Conservation (phyloP, 2,113 vertebrate genomes). For the human region DNA sequence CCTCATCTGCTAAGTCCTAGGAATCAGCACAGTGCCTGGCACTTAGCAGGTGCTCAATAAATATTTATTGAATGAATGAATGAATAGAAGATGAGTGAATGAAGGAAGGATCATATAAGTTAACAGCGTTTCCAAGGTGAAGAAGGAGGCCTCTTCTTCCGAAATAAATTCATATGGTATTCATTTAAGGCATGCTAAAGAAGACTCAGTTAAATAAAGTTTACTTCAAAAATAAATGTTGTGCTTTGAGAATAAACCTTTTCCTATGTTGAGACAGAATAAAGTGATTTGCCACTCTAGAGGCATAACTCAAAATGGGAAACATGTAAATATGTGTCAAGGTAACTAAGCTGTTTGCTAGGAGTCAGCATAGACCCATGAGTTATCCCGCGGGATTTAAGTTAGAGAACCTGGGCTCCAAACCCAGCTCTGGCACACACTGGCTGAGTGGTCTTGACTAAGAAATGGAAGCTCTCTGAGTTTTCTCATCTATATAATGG, state of each 20-base stretch:
- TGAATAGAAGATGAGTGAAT: background rate
- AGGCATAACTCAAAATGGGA: background rate
- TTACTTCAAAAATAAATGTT: slow-evolving; percentile 44
- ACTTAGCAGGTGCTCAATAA: slow-evolving; percentile 3
- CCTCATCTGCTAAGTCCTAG: background rate
- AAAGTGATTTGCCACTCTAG: slow-evolving; percentile 16
- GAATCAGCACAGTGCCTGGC: background rate
- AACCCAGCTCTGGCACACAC: background rate
- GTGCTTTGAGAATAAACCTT: slow-evolving; percentile 21
- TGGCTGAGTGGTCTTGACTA: background rate
- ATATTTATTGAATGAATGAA: background rate
- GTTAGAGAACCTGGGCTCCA: background rate
- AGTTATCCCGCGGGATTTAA: background rate
- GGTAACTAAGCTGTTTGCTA: background rate
- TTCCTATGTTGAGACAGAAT: slow-evolving; percentile 6
- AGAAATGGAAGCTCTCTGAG: background rate
- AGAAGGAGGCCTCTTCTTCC: background rate
- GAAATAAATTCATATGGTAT: background rate
- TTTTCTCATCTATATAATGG: background rate
- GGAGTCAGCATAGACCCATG: background rate
- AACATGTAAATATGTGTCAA: background rate
- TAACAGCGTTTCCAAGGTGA: background rate
- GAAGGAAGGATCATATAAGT: background rate
- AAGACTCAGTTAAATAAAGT: slow-evolving; percentile 44
- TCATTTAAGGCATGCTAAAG: slow-evolving; percentile 6